A percentile compares a stretch with the other conserved stretches of the same genome.
These are phyloP conservation scores for Lasius fuliginosus DNA, from an alignment of 2,888 invertebrate genomes.

Conservation along the genomic window DNA sequence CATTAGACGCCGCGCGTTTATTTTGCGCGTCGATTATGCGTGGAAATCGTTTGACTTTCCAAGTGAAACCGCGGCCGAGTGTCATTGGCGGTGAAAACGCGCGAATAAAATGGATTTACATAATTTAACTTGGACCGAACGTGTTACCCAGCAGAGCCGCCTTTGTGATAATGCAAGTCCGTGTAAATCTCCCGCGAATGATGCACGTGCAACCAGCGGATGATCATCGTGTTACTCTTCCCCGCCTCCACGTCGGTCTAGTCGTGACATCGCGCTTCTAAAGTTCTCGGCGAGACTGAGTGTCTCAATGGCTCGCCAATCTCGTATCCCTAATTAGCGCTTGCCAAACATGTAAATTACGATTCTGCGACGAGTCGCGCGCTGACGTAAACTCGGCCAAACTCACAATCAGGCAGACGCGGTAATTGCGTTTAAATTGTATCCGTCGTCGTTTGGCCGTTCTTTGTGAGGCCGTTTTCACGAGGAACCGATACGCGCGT, in stretches of 20 bases:
- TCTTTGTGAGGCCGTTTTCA: not conserved
- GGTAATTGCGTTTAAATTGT: constrained; percentile 35
- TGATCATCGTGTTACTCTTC: not conserved
- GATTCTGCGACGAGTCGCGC: not conserved
- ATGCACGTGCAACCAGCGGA: constrained; percentile 19
- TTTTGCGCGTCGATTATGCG: constrained; percentile 61
- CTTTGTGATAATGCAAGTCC: constrained; percentile 16
- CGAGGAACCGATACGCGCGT: not conserved
- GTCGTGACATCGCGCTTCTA: not conserved
- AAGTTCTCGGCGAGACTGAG: not conserved
- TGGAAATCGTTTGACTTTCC: constrained; percentile 74
- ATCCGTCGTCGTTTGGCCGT: not conserved
- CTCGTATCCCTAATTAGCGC: constrained; percentile 45
- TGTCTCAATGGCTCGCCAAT: not conserved
- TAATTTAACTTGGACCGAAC: constrained; percentile 62
- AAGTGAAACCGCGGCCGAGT: constrained; percentile 69
- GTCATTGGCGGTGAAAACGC: constrained; percentile 70
- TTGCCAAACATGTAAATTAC: constrained; percentile 47
- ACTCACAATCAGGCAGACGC: not conserved
- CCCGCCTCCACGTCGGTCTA: not conserved
- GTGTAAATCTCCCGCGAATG: constrained; percentile 26
- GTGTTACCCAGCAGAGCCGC: constrained; percentile 13
- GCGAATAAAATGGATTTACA: constrained; percentile 72
- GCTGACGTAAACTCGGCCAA: constrained; percentile 11
- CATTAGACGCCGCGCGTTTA: constrained; percentile 56